Evolutionary conservation across 2,888 invertebrate genomes (phyloP).

Genomic region (Acleris laterana): DNA sequence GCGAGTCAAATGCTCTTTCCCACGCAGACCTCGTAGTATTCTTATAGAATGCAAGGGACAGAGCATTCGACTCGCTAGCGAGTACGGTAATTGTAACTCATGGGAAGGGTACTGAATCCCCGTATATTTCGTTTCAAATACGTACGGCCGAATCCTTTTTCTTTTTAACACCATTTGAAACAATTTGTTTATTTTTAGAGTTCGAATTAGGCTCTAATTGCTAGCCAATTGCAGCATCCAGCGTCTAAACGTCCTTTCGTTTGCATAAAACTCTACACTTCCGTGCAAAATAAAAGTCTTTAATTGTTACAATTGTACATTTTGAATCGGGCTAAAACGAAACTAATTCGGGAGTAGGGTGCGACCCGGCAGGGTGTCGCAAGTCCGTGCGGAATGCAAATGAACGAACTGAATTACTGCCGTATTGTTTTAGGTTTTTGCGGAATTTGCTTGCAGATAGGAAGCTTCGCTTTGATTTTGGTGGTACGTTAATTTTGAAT

Average conservation of each 20-base stretch:
- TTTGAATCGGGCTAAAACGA: conserved; percentile 26
- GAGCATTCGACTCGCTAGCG: too few species aligned
- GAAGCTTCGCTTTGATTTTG: conserved; percentile 14
- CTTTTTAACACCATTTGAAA: background rate
- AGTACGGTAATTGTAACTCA: too few species aligned
- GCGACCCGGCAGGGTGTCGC: conserved; percentile 28
- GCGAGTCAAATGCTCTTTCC: too few species aligned
- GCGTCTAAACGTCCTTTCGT: conserved; percentile 15
- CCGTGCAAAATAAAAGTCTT: conserved; percentile 24
- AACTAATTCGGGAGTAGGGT: conserved; percentile 35
- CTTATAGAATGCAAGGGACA: too few species aligned
- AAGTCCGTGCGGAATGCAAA: conserved; percentile 29
- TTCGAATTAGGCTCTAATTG: conserved; percentile 1
- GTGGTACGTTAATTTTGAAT: conserved; percentile 4
- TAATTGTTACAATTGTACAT: conserved; percentile 31
- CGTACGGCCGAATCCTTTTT: too few species aligned
- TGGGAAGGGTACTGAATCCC: too few species aligned
- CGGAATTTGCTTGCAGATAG: conserved; percentile 20
- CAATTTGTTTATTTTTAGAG: background rate
- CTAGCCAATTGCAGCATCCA: conserved; percentile 3
- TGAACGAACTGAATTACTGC: conserved; percentile 34
- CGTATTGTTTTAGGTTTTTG: conserved; percentile 34
- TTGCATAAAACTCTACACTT: conserved; percentile 22
- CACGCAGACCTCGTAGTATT: too few species aligned
- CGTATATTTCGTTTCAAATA: too few species aligned